A percentile compares a stretch with the other conserved stretches of the same genome.
phyloP scores from a whole-genome alignment of 53 echinoderm and acorn worm genomes.

The Patiria pectinifera region DNA sequence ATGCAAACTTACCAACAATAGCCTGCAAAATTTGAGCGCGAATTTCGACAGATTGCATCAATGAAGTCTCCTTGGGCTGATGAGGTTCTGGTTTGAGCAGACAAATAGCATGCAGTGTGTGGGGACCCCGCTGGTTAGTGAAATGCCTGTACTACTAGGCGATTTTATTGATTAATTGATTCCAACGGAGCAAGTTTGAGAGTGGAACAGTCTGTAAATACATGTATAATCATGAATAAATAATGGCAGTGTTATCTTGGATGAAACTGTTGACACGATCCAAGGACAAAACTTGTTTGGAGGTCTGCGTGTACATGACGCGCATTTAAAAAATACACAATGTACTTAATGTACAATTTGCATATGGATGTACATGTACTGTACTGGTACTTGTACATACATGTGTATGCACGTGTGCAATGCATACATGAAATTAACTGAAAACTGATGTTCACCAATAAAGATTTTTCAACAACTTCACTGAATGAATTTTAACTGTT shows the following conservation, averaged over 20 bases:
- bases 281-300: background rate
- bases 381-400: too few relatives aligned
- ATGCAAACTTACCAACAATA: conserved; percentile 21
- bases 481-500: too few relatives aligned
- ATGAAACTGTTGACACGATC: background rate
- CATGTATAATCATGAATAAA: conserved; percentile 37
- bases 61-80: too few relatives aligned
- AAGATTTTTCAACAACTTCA: too few relatives aligned
- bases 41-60: background rate
- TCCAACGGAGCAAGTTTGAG: background rate
- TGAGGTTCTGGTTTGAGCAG: background rate
- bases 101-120: background rate
- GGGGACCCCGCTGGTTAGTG: background rate
- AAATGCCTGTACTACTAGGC: background rate
- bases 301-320: background rate
- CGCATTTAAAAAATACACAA: too few relatives aligned
- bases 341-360: too few relatives aligned
- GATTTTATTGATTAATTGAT: conserved; percentile 35
- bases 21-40: background rate
- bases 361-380: too few relatives aligned
- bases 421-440: too few relatives aligned
- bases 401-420: too few relatives aligned
- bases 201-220: conserved; percentile 17
- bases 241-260: conserved; percentile 1
- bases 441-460: too few relatives aligned